Base-by-base conservation (phyloP, 2,797 vertebrate genomes). In the Thamnophis elegans region DNA sequence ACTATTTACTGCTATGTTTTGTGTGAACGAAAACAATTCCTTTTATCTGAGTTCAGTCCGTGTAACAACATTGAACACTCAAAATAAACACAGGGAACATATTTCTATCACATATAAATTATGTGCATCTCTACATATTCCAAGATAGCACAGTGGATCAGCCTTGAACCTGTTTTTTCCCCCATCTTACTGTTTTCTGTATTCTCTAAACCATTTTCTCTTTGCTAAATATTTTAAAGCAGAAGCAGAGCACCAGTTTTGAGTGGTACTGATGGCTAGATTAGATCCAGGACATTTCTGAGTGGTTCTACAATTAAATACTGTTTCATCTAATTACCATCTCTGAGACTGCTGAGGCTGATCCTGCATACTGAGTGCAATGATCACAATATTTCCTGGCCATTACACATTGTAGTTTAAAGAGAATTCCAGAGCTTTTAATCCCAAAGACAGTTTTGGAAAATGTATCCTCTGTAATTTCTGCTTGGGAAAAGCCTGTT, bases 171-270 rank as follows among this genome's bases (percentile, higher is more conserved):
- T 92, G 87, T n/a, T 78, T 93, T 91, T 87, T 47, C 92, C 90
- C 54, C 20, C 26, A 88, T 91, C 89, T 42, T 42, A 55, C 0
- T 18, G 26, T 9, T 53, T 89, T 95, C 95, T 95, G 96, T 96
- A 95, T 94, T 93, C 10, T n/a, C 78, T 90, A 90, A 94, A 87
- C 73, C 55, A n/a, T 94, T 58, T 91, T 86, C 68, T 82, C 93
- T 94, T 94, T 87, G 60, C 94, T 59, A 93, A 96, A 95, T 95
- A 91, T 95, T 96, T 82, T 94, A 96, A 96, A 95, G 91, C 93
- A 94, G 95, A 94, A 92, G 78, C 62, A 95, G 92, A 92, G 96
- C 93, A 32, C 32, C 88, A 91, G 0, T 93, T 95, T 94, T 96
- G 65, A 89, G 90, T 88, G 94, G 95, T 92, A 94, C 95, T 95